phyloP scores from a whole-genome alignment of 35 echinoderm and acorn worm genomes.

The Stichopus chloronotus region DNA sequence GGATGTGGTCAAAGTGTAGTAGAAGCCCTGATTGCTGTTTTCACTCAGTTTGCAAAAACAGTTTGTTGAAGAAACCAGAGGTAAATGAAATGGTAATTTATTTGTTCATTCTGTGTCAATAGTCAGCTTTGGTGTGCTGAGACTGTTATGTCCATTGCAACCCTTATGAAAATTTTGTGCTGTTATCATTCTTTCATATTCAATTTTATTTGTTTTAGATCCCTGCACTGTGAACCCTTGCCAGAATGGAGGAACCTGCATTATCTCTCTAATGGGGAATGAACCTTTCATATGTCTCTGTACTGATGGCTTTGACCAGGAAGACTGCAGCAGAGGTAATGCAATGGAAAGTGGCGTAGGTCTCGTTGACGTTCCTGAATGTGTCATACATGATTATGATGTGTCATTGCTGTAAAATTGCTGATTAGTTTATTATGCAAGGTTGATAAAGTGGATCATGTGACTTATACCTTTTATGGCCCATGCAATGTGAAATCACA shows the following conservation, averaged over 20 bases:
- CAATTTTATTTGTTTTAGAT: not conserved
- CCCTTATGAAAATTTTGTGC: too few species aligned
- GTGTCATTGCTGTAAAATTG: not conserved
- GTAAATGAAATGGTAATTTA: too few species aligned
- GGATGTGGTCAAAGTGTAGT: too few species aligned
- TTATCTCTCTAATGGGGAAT: not conserved
- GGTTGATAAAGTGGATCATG: too few species aligned
- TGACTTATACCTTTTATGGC: too few species aligned
- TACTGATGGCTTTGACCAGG: not conserved
- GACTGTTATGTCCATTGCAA: not conserved
- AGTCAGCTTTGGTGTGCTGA: not conserved
- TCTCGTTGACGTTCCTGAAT: not conserved
- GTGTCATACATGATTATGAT: not conserved
- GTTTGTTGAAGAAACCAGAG: too few species aligned
- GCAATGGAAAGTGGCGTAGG: not conserved
- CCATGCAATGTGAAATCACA: too few species aligned
- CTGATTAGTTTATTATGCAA: too few species aligned
- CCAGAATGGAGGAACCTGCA: conserved; percentile 26
- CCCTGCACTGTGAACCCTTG: conserved; percentile 11
- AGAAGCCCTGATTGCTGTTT: too few species aligned
- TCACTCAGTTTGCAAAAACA: too few species aligned
- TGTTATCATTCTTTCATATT: too few species aligned
- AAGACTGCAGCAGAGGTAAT: conserved; percentile 2
- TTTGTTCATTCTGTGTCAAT: too few species aligned
- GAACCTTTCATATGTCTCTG: conserved; percentile 24